A percentile compares a stretch with the other conserved stretches of the same genome.
Conservation (phyloP, 1,140 invertebrate genomes). For the Leptopilina boulardi region DNA sequence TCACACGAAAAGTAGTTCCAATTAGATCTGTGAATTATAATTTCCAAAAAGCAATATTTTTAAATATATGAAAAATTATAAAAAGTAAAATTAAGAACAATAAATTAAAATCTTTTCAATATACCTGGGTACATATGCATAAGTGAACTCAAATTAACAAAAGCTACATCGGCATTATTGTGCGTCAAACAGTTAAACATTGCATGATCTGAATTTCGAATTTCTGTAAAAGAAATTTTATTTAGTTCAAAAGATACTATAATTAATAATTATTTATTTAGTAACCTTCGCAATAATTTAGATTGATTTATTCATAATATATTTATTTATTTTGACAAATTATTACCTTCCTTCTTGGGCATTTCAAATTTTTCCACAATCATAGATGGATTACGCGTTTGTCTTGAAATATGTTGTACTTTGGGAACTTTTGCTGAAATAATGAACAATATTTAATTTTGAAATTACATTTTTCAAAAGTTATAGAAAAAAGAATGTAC, state of each 20-base stretch:
- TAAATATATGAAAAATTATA: background rate
- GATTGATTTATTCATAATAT: no score
- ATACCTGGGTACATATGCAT: constrained; percentile 79
- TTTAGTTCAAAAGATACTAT: background rate
- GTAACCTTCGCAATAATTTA: no score
- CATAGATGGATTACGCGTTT: background rate
- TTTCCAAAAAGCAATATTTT: constrained; percentile 6
- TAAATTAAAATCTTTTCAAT: constrained; percentile 51
- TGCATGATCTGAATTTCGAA: constrained; percentile 68
- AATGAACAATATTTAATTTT: background rate
- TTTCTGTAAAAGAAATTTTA: constrained; percentile 16
- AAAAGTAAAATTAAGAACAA: background rate
- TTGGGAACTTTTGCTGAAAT: background rate
- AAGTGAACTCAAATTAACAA: constrained; percentile 84
- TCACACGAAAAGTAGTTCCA: constrained; percentile 63
- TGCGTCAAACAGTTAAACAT: constrained; percentile 87
- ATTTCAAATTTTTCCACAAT: background rate
- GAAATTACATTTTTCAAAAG: background rate
- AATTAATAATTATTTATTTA: background rate
- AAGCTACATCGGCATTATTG: constrained; percentile 87
- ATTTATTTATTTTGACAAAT: background rate
- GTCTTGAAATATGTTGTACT: background rate
- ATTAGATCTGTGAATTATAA: constrained; percentile 46
- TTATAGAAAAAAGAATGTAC: no score
- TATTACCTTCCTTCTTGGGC: background rate